phyloP scores from a whole-genome alignment of 2,113 vertebrate species.

The Nothoprocta perdicaria region DNA sequence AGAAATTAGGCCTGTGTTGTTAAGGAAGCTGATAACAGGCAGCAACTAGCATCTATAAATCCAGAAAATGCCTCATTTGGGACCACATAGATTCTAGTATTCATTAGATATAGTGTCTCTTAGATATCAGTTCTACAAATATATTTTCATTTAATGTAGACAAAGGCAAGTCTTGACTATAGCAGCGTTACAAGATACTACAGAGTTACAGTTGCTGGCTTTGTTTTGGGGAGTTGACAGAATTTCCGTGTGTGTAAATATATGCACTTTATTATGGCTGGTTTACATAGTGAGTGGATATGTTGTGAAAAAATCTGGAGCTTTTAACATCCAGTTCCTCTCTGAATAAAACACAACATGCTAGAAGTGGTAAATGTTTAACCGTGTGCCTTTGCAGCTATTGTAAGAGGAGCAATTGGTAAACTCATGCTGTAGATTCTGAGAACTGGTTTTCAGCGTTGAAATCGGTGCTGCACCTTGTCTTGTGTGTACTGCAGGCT shows the following conservation, averaged over 20 bases:
- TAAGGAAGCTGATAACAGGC: neutral
- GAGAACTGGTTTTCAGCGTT: constrained; percentile 8
- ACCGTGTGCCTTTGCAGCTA: neutral
- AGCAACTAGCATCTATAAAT: neutral
- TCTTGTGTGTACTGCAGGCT: neutral
- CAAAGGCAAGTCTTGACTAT: neutral
- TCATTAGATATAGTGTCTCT: neutral
- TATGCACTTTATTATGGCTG: neutral
- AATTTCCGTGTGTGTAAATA: neutral
- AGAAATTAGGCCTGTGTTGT: constrained; percentile 8
- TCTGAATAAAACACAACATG: constrained; percentile 25
- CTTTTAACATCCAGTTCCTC: constrained; percentile 43
- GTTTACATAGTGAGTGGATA: constrained; percentile 33
- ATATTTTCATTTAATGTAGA: neutral
- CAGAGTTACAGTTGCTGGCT: neutral
- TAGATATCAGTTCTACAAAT: constrained; percentile 6
- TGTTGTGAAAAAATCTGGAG: constrained; percentile 14
- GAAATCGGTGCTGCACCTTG: neutral
- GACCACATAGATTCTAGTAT: neutral
- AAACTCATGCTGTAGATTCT: neutral
- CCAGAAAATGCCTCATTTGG: neutral
- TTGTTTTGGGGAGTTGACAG: neutral
- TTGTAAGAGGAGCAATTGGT: constrained; percentile 10
- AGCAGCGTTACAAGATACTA: neutral
- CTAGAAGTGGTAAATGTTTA: constrained; percentile 20